Evolutionary conservation across 92 coral and sea anemone genomes (phyloP), one percentile per base, ranked within the genome.

Genomic region (Porites divaricata): DNA sequence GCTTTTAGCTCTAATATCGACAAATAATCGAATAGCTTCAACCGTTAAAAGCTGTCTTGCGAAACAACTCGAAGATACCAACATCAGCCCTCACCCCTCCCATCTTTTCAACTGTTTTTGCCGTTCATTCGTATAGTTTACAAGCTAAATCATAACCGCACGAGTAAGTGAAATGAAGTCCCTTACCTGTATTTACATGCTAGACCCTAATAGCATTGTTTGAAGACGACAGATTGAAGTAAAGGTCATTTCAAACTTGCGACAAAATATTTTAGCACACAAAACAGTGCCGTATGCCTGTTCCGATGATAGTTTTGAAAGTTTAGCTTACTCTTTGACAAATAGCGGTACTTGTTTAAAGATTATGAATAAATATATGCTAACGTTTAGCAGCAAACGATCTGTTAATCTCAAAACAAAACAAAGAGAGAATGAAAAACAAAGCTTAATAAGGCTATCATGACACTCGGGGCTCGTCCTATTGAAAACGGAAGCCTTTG

Each of bases 391-490:
- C 17, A 72, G 72, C 78, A 73, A 73, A 51, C 25, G 13, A 73
- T 72, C 13, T 50, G 20, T 81, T 57, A 57, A 45, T 13, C 16
- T 35, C 41, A 16, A 23, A 20, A 15, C 25, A 19, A 70, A 81
- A 82, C 70, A 82, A 82, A 71, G 86, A 81, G 59, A 59, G 51
- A 45, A 20, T 62, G 22, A 20, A 57, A 72, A 59, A 58, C 62
- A 72, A 82, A 20, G 17, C 13, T 1, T 21, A 59, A 72, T 15
- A 63, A 21, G 10, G 62, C 79, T 49, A 82, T 61, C 28, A 59
- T 17, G 62, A 24, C 28, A 28, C 78, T 10, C 2, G 61, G 21
- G 49, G 50, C 73, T 24, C 10, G 62, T 48, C 20, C 51, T 15
- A 8, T 82, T 71, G 25, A 61, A 81, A 56, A 28, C 72, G 77